Evolutionary conservation across 1,140 invertebrate genomes (phyloP), one percentile per base, ranked within the genome.

Genomic region (Conopomorpha cramerella): DNA sequence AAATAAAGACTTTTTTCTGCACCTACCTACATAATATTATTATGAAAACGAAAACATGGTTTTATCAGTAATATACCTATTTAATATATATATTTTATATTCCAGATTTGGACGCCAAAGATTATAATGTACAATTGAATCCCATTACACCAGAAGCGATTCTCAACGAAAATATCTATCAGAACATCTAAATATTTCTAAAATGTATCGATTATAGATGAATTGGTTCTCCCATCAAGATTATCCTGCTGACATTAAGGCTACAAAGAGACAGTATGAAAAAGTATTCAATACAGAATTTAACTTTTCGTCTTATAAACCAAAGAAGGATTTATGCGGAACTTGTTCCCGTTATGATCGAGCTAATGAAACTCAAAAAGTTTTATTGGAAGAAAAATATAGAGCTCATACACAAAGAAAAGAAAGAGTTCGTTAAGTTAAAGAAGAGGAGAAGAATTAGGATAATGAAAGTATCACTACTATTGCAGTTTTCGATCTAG

Each of bases 271-370:
- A 2, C 34, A 35, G 2, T 35, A 35, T 16, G 15, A 26, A 3
- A 3, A 3, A 7, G 15, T 35, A 7, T 38, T 31, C n/a, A 38
- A 30, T 12, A 38, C 36, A 8, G 4, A 38, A 13, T 38, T 30
- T 31, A 38, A 38, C 13, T n/a, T 30, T 10, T 30, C 27, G 10
- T 38, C 30, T 30, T 31, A 16, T 17, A 30, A 19, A 37, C 40
- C 43, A 11, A 44, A 45, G 28, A 49, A 49, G 26, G 39, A 49
- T 30, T 30, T 34, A 28, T 43, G 43, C 13, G 11, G 16, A 13
- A 28, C 18, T 15, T 45, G 43, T 19, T 26, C 11, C 15, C n/a
- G 41, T 14, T 46, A 36, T 30, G 12, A 37, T 11, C 28, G 32
- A 26, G 36, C 41, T 30, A 30, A 39, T 39, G 13, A 10, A 25